Evolutionary conservation across 2,113 vertebrate species (phyloP).

Genomic region (Ictalurus furcatus): DNA sequence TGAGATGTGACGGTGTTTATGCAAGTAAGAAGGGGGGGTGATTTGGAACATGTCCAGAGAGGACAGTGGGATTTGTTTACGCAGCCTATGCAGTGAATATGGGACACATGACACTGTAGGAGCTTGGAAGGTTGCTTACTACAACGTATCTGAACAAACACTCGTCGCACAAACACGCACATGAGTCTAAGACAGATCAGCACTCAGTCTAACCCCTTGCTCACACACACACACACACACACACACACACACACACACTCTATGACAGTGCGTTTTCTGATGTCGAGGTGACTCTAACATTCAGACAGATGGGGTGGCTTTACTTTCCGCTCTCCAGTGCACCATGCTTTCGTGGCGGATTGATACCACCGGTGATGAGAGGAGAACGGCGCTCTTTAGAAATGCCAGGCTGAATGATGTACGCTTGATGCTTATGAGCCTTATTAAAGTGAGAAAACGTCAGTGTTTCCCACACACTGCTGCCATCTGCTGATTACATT

Average conservation of each 20-base stretch:
- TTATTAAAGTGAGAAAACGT: not conserved
- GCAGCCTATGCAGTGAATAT: not conserved
- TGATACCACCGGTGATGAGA: conserved; percentile 10
- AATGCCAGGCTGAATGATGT: not conserved
- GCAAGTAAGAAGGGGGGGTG: too few species aligned
- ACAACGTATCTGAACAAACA: not conserved
- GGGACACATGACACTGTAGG: not conserved
- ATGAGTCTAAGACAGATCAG: not conserved
- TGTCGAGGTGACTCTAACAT: not conserved
- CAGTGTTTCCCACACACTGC: not conserved
- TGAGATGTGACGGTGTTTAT: not conserved
- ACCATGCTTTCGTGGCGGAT: not conserved
- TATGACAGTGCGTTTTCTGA: not conserved
- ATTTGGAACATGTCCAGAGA: not conserved
- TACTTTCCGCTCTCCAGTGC: not conserved
- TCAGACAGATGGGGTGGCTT: not conserved
- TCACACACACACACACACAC: conserved; percentile 8
- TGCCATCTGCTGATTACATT: conserved; percentile 38
- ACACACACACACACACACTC: conserved; percentile 6
- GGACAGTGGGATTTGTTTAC: not conserved
- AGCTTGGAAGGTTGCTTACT: not conserved
- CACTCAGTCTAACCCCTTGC: not conserved
- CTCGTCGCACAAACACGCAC: not conserved
- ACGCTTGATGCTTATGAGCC: not conserved
- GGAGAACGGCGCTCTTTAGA: not conserved